phyloP scores from a whole-genome alignment of 2,113 vertebrate genomes.

The Litocranius walleri region DNA sequence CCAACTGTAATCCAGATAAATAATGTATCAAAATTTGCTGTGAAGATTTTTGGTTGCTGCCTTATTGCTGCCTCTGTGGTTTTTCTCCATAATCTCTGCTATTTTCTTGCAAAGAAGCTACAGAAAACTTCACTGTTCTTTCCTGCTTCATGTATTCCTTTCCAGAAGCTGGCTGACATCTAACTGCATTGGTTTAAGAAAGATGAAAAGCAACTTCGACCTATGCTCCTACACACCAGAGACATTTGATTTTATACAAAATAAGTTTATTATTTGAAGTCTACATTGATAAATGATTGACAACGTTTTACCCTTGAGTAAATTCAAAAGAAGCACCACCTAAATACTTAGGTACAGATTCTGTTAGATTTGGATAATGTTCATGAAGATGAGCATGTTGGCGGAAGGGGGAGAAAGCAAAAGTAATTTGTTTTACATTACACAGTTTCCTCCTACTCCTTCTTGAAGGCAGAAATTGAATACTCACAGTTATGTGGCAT shows the following conservation, averaged over 20 bases:
- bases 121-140: neutral
- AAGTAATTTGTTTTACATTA: neutral
- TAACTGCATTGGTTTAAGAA: neutral
- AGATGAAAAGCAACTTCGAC: neutral
- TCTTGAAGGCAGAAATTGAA: neutral
- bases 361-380: neutral
- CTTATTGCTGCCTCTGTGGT: neutral
- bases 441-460: neutral
- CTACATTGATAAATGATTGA: neutral
- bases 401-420: neutral
- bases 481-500: neutral
- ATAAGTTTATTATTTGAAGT: slow-evolving; percentile 20
- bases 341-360: neutral
- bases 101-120: neutral
- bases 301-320: neutral
- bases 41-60: neutral
- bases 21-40: neutral
- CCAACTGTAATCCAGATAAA: slow-evolving; percentile 2
- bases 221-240: neutral
- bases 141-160: neutral
- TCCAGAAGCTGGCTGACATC: neutral
- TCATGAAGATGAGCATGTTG: neutral
- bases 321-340: neutral
- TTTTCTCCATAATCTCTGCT: neutral
- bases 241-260: neutral